phyloP scores from a whole-genome alignment of 2,888 invertebrate genomes.

The Ariolimax columbianus region DNA sequence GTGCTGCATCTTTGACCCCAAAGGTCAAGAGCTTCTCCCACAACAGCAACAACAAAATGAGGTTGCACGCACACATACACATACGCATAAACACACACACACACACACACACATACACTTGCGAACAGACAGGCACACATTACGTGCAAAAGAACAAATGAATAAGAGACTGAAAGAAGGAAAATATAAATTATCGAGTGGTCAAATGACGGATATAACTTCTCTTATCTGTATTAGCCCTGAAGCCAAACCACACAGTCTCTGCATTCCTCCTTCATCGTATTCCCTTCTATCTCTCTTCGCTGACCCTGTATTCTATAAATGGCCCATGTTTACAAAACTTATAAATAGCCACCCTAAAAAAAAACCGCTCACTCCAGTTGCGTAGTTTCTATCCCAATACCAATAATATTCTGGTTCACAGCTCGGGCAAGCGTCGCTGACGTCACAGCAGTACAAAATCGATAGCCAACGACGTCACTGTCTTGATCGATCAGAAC shows the following conservation, averaged over 20 bases:
- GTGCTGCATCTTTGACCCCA: too few relatives aligned
- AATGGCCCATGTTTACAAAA: conserved; percentile 23
- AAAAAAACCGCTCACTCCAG: conserved; percentile 1
- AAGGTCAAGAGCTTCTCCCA: too few relatives aligned
- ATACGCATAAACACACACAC: neutral
- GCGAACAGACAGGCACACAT: too few relatives aligned
- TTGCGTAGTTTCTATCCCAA: neutral
- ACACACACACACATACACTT: neutral
- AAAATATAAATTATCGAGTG: too few relatives aligned
- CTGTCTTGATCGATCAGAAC: conserved; percentile 82
- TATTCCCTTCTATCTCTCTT: neutral
- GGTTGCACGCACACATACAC: neutral
- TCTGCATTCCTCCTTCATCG: neutral
- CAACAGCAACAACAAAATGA: too few relatives aligned
- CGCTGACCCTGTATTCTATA: neutral
- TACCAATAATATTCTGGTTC: conserved; percentile 40
- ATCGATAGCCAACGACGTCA: conserved; percentile 39
- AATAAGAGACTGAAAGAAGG: too few relatives aligned
- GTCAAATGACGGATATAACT: too few relatives aligned
- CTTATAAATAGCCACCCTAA: neutral
- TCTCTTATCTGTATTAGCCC: neutral
- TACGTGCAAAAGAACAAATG: too few relatives aligned
- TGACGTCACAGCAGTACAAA: conserved; percentile 36
- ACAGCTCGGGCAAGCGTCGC: conserved; percentile 29
- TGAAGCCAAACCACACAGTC: neutral